Conservation (phyloP, 1,140 invertebrate genomes). For the Tenebrio molitor region DNA sequence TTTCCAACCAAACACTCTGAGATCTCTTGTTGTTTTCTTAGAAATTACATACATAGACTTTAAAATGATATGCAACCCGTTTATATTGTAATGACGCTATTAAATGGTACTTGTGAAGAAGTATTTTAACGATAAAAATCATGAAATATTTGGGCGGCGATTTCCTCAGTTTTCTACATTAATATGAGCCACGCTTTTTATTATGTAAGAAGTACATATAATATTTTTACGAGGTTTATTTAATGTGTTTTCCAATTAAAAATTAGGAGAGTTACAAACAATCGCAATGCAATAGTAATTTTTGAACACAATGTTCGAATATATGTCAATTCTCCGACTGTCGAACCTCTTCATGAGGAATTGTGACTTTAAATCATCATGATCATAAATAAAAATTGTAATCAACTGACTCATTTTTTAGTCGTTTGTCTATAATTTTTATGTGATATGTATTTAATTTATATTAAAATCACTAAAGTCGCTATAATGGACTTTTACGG, state of each 20-base stretch:
- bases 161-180: constrained; percentile 41
- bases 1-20: constrained; percentile 22
- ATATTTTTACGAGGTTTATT: constrained; percentile 35
- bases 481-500: constrained; percentile 52
- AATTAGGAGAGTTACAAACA: constrained; percentile 34
- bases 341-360: constrained; percentile 33
- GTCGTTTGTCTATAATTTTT: constrained; percentile 56
- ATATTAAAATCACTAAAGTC: constrained; percentile 51
- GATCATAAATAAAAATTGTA: constrained; percentile 52
- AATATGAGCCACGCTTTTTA: constrained; percentile 11
- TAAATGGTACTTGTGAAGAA: constrained; percentile 29
- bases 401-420: constrained; percentile 50
- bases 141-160: constrained; percentile 10
- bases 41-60: constrained; percentile 27
- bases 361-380: constrained; percentile 38
- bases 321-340: constrained; percentile 37
- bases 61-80: constrained; percentile 31
- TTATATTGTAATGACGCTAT: constrained; percentile 35
- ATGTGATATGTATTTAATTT: constrained; percentile 54
- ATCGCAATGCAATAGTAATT: constrained; percentile 26
- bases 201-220: constrained; percentile 21
- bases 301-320: constrained; percentile 30
- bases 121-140: constrained; percentile 29
- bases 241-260: constrained; percentile 6
- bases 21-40: constrained; percentile 38